Percentiles rank a stretch among this genome's conserved stretches.
These are phyloP conservation scores for Dendrolimus pini DNA, from an alignment of 2,888 invertebrate species.

Conservation along the genomic window DNA sequence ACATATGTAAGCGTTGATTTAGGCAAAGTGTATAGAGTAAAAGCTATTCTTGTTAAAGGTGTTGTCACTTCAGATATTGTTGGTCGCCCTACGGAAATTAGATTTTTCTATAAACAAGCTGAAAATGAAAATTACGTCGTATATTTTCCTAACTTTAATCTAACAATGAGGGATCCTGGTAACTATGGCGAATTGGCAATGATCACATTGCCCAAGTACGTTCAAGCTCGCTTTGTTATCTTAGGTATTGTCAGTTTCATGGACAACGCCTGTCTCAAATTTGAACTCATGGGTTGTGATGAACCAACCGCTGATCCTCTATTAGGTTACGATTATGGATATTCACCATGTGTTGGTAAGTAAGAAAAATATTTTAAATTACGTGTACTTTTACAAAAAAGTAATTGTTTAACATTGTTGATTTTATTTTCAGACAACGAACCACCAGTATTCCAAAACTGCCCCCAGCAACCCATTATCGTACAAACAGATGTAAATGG, in stretches of 20 bases:
- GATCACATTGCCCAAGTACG: constrained; percentile 95
- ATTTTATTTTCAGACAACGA: constrained; percentile 84
- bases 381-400: not conserved
- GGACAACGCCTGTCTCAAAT: constrained; percentile 97
- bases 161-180: constrained; percentile 96
- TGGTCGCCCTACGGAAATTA: constrained; percentile 95
- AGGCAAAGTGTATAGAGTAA: constrained; percentile 93
- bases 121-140: constrained; percentile 97
- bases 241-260: constrained; percentile 97
- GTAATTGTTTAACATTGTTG: not conserved
- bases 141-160: constrained; percentile 96
- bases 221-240: constrained; percentile 95
- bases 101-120: constrained; percentile 97
- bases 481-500: constrained; percentile 93
- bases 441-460: constrained; percentile 97
- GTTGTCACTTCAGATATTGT: constrained; percentile 97
- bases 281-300: constrained; percentile 97
- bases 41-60: constrained; percentile 94
- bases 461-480: constrained; percentile 93
- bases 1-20: constrained; percentile 97
- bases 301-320: constrained; percentile 88
- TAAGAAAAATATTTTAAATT: constrained; percentile 7
- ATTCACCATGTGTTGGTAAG: constrained; percentile 92
- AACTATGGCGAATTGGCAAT: constrained; percentile 97
- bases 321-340: constrained; percentile 95